These are phyloP conservation scores for Gasterosteus nipponicus DNA, from an alignment of 2,113 vertebrate species.

Conservation along the genomic window DNA sequence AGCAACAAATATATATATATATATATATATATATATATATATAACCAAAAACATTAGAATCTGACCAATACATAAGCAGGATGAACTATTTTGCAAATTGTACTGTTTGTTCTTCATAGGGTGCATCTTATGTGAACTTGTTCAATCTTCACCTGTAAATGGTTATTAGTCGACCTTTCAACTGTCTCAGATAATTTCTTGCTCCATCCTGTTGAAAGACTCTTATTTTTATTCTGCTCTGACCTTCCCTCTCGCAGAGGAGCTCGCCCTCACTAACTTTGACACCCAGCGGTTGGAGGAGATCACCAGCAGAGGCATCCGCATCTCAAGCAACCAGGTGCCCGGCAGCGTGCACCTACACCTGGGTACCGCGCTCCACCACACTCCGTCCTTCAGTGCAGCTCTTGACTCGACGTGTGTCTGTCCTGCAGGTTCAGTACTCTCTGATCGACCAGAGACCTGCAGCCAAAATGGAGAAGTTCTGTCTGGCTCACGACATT, in stretches of 20 bases:
- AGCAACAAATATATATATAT: no score
- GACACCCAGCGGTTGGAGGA: constrained; percentile 66
- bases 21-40: no score
- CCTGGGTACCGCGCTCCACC: background rate
- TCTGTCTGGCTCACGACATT: constrained; percentile 64
- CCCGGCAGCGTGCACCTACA: background rate
- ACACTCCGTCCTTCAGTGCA: background rate
- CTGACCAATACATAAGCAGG: background rate
- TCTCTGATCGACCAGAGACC: constrained; percentile 68
- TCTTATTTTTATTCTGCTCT: background rate
- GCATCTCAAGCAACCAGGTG: constrained; percentile 72
- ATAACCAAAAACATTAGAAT: background rate
- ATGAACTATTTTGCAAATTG: background rate
- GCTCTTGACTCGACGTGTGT: background rate
- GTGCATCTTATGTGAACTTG: background rate
- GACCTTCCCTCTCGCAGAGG: constrained; percentile 38
- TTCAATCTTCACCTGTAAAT: background rate
- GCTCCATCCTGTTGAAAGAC: no score
- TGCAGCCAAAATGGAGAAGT: constrained; percentile 60
- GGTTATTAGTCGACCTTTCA: background rate
- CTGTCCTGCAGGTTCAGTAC: constrained; percentile 63
- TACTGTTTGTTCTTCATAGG: background rate
- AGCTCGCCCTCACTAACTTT: constrained; percentile 70
- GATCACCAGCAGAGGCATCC: constrained; percentile 64
- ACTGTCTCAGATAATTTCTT: constrained; percentile 1